Evolutionary conservation across 1,140 invertebrate genomes (phyloP), one percentile per base, ranked within the genome.

Genomic region (Nylanderia fulva): DNA sequence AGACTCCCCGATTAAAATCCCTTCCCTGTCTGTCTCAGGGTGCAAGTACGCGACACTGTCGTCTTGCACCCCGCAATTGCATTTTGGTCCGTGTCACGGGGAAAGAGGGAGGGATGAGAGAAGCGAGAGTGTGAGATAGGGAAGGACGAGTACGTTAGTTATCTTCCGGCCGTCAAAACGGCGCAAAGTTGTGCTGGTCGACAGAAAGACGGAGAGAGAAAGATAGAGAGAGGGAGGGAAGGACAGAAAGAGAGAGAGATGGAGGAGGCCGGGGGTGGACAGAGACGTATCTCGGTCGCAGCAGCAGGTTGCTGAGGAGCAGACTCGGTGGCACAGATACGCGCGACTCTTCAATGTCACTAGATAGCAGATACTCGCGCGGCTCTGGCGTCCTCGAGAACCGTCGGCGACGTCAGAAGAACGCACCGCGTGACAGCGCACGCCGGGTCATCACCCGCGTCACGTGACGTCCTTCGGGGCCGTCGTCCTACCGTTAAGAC

Each of bases 151-250:
- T 89, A 88, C 84, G 80, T 85, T 88, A 74, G 89, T 91, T 93
- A 93, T 93, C 92, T 90, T 82, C 82, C 88, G 91, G 91, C 93
- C 91, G 93, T 93, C 93, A 93, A 93, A 94, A 93, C 90, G 92
- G 89, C 83, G 90, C 91, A 93, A 94, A 94, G 92, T 94, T 93
- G 91, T 90, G 88, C 84, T 86, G 88, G 87, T 71, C 74, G 88
- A 86, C 85, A 58, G 76, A 79, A 66, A 80, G 77, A 80, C 64
- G 77, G 3, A 54, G 76, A 66, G 60, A 52, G 75, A 66, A 42
- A 29, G 58, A 64, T 29, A 24, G 61, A 27, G 61, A 29, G 29
- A 64, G 42, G 18, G 60, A 24, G 29, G 54, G 60, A 63, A 58
- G 8, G n/a, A 7, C 21, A 0, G 42, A 27, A n/a, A 21, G 54